These are phyloP conservation scores for Gasteruption jaculator DNA, from an alignment of 2,888 invertebrate genomes.

Conservation along the genomic window DNA sequence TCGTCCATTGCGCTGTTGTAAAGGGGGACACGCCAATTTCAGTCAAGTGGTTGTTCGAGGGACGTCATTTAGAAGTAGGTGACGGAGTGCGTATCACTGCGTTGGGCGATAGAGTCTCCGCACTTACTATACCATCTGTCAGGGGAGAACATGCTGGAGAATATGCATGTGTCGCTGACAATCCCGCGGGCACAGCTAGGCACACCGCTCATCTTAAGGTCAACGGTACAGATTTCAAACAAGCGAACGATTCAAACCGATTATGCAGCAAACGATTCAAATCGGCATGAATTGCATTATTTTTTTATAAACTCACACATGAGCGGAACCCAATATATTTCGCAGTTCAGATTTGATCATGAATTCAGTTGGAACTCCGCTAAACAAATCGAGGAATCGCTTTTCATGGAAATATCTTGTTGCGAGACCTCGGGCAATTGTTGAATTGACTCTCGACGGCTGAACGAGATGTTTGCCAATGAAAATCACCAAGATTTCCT, in stretches of 20 bases:
- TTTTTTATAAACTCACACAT: no score
- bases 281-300: no score
- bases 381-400: conserved; percentile 7
- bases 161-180: conserved; percentile 72
- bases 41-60: conserved; percentile 46
- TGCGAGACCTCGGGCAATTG: no score
- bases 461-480: no score
- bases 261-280: conserved; percentile 19
- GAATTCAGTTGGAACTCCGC: conserved; percentile 7
- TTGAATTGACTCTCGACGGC: no score
- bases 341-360: neutral
- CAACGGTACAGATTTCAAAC: conserved; percentile 57
- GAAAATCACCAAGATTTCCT: no score
- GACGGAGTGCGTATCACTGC: conserved; percentile 45
- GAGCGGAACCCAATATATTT: no score
- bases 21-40: conserved; percentile 57
- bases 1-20: conserved; percentile 59
- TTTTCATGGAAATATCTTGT: conserved; percentile 16
- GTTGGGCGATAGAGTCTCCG: conserved; percentile 54
- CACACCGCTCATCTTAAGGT: conserved; percentile 69
- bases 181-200: conserved; percentile 66
- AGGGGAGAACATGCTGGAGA: conserved; percentile 69
- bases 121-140: conserved; percentile 66
- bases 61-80: conserved; percentile 47
- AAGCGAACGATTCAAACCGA: no score